Percentiles rank a stretch among this genome's conserved stretches.
Conservation (phyloP, 2,888 invertebrate species). For the Campopleginae sp. region DNA sequence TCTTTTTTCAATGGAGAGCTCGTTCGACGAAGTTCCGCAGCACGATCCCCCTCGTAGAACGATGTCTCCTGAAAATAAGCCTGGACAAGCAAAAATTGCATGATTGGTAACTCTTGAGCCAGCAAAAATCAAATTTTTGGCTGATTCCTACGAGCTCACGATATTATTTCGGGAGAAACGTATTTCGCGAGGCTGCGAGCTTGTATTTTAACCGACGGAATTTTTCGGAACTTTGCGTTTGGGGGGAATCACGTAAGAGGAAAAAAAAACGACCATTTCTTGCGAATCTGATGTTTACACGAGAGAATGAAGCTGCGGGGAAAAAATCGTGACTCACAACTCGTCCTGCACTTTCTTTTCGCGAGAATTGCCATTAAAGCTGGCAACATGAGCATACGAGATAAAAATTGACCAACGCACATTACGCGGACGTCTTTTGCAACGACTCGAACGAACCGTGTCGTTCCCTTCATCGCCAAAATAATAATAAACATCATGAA, state of each 20-base stretch:
- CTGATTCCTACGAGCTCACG: not conserved
- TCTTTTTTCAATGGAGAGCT: slow-evolving; percentile 1
- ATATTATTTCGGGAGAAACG: not conserved
- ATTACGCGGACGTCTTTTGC: slow-evolving; percentile 35
- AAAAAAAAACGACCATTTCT: slow-evolving; percentile 34
- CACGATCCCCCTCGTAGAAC: not conserved
- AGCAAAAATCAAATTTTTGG: not conserved
- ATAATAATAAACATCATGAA: slow-evolving; percentile 16
- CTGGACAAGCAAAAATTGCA: not conserved
- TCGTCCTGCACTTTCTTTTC: slow-evolving; percentile 63
- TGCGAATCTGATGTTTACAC: slow-evolving; percentile 22
- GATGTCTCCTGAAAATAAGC: not conserved
- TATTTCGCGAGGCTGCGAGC: not conserved
- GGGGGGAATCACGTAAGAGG: slow-evolving; percentile 26
- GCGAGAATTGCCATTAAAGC: slow-evolving; percentile 57
- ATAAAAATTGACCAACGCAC: slow-evolving; percentile 46
- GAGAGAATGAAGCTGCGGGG: slow-evolving; percentile 22
- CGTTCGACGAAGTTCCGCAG: not conserved
- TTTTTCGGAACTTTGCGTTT: not conserved
- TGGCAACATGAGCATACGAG: slow-evolving; percentile 28
- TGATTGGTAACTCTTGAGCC: not conserved
- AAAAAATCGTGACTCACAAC: slow-evolving; percentile 63
- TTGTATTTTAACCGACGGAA: not conserved
- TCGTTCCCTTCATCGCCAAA: slow-evolving; percentile 26
- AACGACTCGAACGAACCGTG: slow-evolving; percentile 38